Conservation (phyloP, 2,797 vertebrate genomes). For the Anabas testudineus region DNA sequence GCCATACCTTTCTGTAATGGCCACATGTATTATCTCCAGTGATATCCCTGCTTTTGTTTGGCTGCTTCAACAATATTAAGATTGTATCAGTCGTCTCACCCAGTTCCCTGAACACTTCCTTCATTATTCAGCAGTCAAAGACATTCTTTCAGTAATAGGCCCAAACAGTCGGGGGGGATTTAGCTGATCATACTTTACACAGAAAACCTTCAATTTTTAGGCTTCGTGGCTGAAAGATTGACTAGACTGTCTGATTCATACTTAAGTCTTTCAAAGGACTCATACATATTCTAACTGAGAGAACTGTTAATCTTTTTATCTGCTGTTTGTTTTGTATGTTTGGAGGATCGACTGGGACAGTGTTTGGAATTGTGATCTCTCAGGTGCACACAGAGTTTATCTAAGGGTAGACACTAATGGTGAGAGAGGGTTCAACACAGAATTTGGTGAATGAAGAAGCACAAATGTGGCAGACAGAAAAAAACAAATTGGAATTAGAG, state of each 20-base stretch:
- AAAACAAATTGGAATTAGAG: neutral
- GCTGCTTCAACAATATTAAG: constrained; percentile 73
- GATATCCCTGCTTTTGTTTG: constrained; percentile 65
- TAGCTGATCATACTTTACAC: constrained; percentile 50
- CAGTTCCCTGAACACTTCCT: constrained; percentile 55
- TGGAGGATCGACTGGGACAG: constrained; percentile 16
- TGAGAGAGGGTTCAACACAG: constrained; percentile 2
- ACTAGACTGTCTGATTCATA: constrained; percentile 43
- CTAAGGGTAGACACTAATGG: neutral
- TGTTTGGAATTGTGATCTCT: constrained; percentile 28
- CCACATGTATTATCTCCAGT: constrained; percentile 48
- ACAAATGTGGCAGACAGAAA: neutral
- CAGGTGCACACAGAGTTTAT: constrained; percentile 10
- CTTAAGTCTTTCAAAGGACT: constrained; percentile 46
- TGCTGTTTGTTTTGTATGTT: constrained; percentile 54
- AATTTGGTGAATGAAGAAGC: neutral
- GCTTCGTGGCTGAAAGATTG: constrained; percentile 17
- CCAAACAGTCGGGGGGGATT: constrained; percentile 60
- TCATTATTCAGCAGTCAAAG: constrained; percentile 72
- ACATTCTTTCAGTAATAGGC: constrained; percentile 57
- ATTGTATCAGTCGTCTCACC: constrained; percentile 63
- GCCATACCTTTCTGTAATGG: constrained; percentile 31
- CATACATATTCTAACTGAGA: constrained; percentile 55
- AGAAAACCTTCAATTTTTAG: constrained; percentile 41
- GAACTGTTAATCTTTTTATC: constrained; percentile 53